Conservation (phyloP, 2,888 invertebrate genomes). For the Brenthis hecate region DNA sequence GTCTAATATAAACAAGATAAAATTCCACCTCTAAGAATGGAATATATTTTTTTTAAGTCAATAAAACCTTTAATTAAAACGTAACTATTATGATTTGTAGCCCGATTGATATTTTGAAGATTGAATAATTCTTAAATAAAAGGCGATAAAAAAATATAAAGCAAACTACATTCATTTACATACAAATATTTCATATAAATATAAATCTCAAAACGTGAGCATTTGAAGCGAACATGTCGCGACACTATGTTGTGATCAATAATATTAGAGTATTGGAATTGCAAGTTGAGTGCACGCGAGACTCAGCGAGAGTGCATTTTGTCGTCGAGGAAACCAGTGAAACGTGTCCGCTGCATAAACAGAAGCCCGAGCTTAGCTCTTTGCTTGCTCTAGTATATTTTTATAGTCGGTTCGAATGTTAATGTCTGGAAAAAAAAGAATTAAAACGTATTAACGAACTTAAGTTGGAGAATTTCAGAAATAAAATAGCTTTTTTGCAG, state of each 20-base stretch:
- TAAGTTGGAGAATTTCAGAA: too few relatives aligned
- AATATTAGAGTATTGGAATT: slow-evolving; percentile 70
- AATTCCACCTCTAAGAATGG: neutral
- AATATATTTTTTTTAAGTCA: neutral
- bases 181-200: neutral
- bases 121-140: too few relatives aligned
- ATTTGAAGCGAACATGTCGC: slow-evolving; percentile 22
- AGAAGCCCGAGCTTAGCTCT: slow-evolving; percentile 27
- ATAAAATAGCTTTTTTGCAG: too few relatives aligned
- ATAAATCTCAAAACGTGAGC: slow-evolving; percentile 12
- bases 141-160: too few relatives aligned
- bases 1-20: neutral
- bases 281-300: slow-evolving; percentile 62
- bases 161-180: too few relatives aligned
- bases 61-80: too few relatives aligned
- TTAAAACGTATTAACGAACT: neutral
- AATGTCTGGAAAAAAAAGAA: neutral
- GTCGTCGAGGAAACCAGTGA: slow-evolving; percentile 72
- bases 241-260: slow-evolving; percentile 47
- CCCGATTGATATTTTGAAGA: too few relatives aligned
- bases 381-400: slow-evolving; percentile 8
- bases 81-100: too few relatives aligned
- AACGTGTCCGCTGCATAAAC: slow-evolving; percentile 57
- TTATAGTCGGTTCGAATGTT: neutral
- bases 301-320: slow-evolving; percentile 73